A percentile compares a stretch with the other conserved stretches of the same genome.
Conservation (phyloP, 2,797 vertebrate species). For the Tragelaphus eurycerus region DNA sequence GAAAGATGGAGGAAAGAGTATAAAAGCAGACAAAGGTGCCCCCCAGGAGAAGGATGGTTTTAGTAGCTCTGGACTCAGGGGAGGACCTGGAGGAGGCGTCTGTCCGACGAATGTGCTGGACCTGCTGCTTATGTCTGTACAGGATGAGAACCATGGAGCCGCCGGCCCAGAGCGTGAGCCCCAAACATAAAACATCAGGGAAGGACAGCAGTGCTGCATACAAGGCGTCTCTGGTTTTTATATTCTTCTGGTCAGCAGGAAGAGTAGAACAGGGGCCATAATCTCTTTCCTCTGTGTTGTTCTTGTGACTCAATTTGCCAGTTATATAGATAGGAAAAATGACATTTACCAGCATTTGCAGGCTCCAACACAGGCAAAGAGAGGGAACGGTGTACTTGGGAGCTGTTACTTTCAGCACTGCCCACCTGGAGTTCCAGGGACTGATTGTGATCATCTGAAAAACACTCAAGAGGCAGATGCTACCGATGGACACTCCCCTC, state of each 20-base stretch:
- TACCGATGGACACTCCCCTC: not conserved
- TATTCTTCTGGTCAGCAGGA: not conserved
- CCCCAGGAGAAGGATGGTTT: too few relatives aligned
- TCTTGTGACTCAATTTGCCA: not conserved
- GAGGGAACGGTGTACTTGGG: not conserved
- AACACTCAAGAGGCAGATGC: not conserved
- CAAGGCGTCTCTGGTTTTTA: accelerated
- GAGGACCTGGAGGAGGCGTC: too few relatives aligned
- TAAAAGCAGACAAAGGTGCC: not conserved
- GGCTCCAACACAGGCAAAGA: not conserved
- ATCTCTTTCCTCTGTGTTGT: accelerated
- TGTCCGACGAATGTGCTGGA: too few relatives aligned
- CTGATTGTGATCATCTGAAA: not conserved
- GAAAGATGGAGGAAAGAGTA: not conserved
- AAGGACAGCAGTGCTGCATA: accelerated
- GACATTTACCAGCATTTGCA: not conserved
- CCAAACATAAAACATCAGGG: not conserved
- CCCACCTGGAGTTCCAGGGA: not conserved
- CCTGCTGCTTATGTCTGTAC: too few relatives aligned
- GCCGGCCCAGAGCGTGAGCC: not conserved
- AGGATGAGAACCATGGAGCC: too few relatives aligned
- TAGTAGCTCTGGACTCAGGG: too few relatives aligned
- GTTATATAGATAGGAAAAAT: not conserved
- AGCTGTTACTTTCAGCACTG: not conserved
- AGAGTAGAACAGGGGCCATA: not conserved